Base-by-base conservation (phyloP, 2,888 invertebrate genomes). In the Eristalis pertinax region DNA sequence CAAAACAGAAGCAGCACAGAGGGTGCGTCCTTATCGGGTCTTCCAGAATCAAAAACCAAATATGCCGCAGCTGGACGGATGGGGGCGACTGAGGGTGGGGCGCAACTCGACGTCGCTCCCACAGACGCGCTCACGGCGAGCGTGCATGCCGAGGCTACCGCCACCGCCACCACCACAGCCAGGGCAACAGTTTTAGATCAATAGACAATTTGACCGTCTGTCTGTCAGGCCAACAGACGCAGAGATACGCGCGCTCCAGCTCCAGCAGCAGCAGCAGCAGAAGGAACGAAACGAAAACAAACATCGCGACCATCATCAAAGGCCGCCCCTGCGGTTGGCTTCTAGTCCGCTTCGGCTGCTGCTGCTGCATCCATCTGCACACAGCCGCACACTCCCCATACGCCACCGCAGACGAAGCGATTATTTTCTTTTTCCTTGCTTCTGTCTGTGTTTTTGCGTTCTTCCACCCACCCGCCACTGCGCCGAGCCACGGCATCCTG, bases 131-230 rank as follows among this genome's bases (percentile, higher is more conserved):
- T 26, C 32, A 15, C 19, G 13, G 41, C 29, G 64, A 67, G 67
- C 64, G 68, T 58, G 64, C 58, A 35, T 50, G 43, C 56, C 50
- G 41, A n/a, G n/a, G n/a, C n/a, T n/a, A n/a, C 58, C 63, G 7
- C 22, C 60, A 72, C 72, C 75, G 63, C 73, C 73, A 81, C 58
- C 62, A 4, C 22, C 60, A 76, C 68, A 72, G 63, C 73, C 73
- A 81, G 32, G 69, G 85, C 85, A 86, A 82, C 82, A 82, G 82
- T 78, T 86, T 32, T 82, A 82, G 64, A 86, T 77, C 82, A 70
- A 82, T 77, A 86, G 77, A 86, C 82, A 77, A 82, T 85, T 72
- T 76, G 81, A 77, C 73, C 80, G 81, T 78, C 77, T 62, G 79
- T 56, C 76, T 58, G 60, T 65, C 76, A 24, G 77, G 50, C 58